Evolutionary conservation across 2,888 invertebrate species (phyloP).

Genomic region (Serrognathus titanus): DNA sequence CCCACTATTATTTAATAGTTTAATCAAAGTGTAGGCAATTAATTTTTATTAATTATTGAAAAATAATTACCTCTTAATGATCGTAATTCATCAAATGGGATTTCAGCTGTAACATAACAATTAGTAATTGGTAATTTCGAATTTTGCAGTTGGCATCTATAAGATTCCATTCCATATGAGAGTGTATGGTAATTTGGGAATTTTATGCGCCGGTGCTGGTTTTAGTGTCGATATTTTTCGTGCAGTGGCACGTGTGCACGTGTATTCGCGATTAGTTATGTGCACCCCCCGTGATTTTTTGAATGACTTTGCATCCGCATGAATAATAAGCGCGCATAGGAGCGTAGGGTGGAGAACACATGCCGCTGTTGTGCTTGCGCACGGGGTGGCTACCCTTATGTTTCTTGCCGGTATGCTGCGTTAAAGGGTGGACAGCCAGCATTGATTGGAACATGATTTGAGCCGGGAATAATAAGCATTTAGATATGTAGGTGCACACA

Average conservation of each 20-base stretch:
- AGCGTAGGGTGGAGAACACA: constrained; percentile 33
- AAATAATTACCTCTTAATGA: too few species aligned
- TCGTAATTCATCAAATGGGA: too few species aligned
- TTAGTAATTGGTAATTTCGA: too few species aligned
- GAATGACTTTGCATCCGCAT: constrained; percentile 31
- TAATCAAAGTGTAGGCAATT: too few species aligned
- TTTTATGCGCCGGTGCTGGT: constrained; percentile 16
- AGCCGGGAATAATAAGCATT: constrained; percentile 18
- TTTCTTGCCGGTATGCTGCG: constrained; percentile 6
- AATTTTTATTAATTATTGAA: too few species aligned
- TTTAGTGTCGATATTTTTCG: constrained; percentile 13
- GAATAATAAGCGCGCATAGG: constrained; percentile 30
- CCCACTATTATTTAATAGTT: too few species aligned
- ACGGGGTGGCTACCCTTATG: constrained; percentile 20
- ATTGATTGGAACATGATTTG: constrained; percentile 32
- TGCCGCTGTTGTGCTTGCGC: constrained; percentile 23
- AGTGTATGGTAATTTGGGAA: constrained; percentile 4
- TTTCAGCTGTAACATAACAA: too few species aligned
- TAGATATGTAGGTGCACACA: constrained; percentile 21
- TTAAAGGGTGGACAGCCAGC: constrained; percentile 23
- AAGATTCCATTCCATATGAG: not conserved
- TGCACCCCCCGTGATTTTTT: constrained; percentile 29
- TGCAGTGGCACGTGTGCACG: constrained; percentile 29
- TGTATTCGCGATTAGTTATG: constrained; percentile 24
- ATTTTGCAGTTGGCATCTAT: too few species aligned